A percentile compares a stretch with the other conserved stretches of the same genome.
These are phyloP conservation scores for Lucinisca nassula DNA, from an alignment of 2,888 invertebrate species.

Conservation along the genomic window DNA sequence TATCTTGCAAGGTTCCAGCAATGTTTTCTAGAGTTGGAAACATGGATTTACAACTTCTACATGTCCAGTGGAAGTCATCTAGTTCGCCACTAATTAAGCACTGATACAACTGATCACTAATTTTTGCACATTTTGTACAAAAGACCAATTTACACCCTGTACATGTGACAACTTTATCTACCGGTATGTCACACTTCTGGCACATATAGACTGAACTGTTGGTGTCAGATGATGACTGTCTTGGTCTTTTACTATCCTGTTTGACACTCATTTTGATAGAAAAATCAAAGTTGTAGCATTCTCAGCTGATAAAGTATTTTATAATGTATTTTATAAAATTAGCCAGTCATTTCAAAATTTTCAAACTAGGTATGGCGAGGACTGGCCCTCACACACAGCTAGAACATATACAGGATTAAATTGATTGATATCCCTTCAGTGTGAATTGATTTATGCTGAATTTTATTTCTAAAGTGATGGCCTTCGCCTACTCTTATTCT, in stretches of 20 bases:
- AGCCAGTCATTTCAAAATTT: no score
- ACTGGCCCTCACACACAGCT: not conserved
- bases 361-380: no score
- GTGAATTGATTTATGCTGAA: no score
- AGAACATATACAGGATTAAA: no score
- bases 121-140: not conserved
- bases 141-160: not conserved
- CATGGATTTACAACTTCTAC: not conserved
- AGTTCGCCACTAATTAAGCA: not conserved
- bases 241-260: no score
- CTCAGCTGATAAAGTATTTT: no score
- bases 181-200: not conserved
- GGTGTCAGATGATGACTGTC: not conserved
- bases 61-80: not conserved
- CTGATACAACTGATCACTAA: not conserved
- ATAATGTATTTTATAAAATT: no score
- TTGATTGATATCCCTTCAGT: no score
- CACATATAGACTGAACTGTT: not conserved
- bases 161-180: not conserved
- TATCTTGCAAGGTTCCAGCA: not conserved
- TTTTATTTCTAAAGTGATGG: no score
- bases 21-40: slow-evolving; percentile 1
- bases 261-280: no score
- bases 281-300: no score
- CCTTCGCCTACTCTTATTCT: no score